A percentile compares a stretch with the other conserved stretches of the same genome.
phyloP scores from a whole-genome alignment of 2,888 invertebrate genomes.

The Orthosia gothica region DNA sequence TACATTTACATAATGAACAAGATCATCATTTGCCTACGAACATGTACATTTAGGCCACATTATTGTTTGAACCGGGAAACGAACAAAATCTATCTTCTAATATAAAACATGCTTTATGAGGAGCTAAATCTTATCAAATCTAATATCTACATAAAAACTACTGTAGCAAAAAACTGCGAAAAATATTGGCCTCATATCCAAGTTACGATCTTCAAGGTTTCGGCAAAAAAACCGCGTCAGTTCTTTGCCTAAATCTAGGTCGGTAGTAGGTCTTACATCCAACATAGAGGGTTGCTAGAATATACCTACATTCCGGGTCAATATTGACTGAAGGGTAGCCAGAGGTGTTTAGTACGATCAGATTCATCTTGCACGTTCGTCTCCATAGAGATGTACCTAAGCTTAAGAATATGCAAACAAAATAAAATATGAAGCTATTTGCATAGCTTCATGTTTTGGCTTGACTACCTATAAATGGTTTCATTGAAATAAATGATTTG shows the following conservation, averaged over 20 bases:
- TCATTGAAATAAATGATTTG: too few relatives aligned
- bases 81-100: background rate
- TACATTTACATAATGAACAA: too few relatives aligned
- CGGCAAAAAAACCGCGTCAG: conserved; percentile 13
- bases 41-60: background rate
- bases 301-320: background rate
- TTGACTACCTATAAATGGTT: too few relatives aligned
- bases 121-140: conserved; percentile 18
- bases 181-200: conserved; percentile 30
- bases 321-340: background rate
- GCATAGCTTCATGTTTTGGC: too few relatives aligned
- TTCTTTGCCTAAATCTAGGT: conserved; percentile 20
- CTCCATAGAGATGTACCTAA: too few relatives aligned
- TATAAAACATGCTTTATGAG: conserved; percentile 24
- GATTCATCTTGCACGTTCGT: too few relatives aligned
- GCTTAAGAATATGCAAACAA: too few relatives aligned
- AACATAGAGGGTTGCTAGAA: background rate
- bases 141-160: conserved; percentile 26
- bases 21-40: background rate
- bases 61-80: background rate
- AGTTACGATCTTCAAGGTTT: conserved; percentile 29
- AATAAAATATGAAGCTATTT: too few relatives aligned
- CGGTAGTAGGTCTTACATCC: background rate
- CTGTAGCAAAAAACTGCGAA: conserved; percentile 4
- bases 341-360: too few relatives aligned